These are phyloP conservation scores for Macaria liturata DNA, from an alignment of 2,888 invertebrate species.

Conservation along the genomic window DNA sequence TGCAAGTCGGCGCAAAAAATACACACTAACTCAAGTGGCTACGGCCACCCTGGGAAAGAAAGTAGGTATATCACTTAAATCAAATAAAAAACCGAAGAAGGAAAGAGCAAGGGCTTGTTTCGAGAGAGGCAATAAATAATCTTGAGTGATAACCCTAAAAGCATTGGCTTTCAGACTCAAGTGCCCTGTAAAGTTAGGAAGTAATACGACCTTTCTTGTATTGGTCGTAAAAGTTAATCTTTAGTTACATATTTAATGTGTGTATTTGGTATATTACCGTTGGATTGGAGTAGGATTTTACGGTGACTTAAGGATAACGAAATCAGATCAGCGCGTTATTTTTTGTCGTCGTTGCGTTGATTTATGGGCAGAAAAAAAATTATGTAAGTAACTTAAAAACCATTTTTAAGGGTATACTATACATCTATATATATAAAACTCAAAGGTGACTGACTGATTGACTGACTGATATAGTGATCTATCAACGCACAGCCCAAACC, in stretches of 20 bases:
- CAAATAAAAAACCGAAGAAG: conserved; percentile 27
- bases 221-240: conserved; percentile 43
- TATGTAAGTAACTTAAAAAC: too few species aligned
- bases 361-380: too few species aligned
- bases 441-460: too few species aligned
- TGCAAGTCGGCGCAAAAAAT: conserved; percentile 42
- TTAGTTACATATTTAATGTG: conserved; percentile 2
- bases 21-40: conserved; percentile 51
- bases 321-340: too few species aligned
- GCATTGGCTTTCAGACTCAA: conserved; percentile 61
- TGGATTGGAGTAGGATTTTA: not conserved
- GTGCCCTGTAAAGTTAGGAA: conserved; percentile 59
- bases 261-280: conserved; percentile 4
- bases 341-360: too few species aligned
- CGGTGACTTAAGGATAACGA: too few species aligned
- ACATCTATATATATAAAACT: too few species aligned
- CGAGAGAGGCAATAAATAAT: conserved; percentile 74
- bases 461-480: too few species aligned
- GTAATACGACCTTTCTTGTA: conserved; percentile 41
- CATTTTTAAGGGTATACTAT: too few species aligned
- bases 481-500: too few species aligned
- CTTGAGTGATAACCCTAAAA: conserved; percentile 74
- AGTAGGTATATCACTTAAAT: conserved; percentile 40
- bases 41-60: conserved; percentile 48
- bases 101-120: conserved; percentile 46